Percentiles rank a stretch among this genome's conserved stretches.
Conservation (phyloP, 2,113 vertebrate genomes). For the Oryzias woworae region DNA sequence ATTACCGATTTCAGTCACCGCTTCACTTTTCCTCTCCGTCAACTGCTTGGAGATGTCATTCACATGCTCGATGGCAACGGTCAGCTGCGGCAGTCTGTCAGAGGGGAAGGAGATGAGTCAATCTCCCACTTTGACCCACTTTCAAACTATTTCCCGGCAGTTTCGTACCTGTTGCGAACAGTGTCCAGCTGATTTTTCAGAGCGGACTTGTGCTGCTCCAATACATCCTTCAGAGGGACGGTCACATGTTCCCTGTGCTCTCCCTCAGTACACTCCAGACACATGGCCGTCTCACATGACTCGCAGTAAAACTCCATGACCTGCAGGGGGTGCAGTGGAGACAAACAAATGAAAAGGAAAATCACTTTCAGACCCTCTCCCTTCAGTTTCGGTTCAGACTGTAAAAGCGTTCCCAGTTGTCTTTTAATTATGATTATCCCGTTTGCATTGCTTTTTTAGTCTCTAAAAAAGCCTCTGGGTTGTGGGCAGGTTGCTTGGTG, state of each 20-base stretch:
- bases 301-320: constrained; percentile 99
- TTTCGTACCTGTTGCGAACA: constrained; percentile 82
- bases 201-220: constrained; percentile 92
- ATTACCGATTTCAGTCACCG: constrained; percentile 85
- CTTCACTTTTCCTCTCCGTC: constrained; percentile 85
- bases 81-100: constrained; percentile 88
- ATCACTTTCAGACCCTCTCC: too few species aligned
- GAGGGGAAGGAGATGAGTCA: neutral
- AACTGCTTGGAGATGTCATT: constrained; percentile 91
- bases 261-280: constrained; percentile 88
- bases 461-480: too few species aligned
- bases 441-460: too few species aligned
- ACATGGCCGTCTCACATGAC: constrained; percentile 96
- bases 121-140: neutral
- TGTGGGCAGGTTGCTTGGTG: too few species aligned
- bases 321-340: constrained; percentile 72
- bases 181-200: constrained; percentile 90
- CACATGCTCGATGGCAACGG: constrained; percentile 88
- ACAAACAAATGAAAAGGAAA: too few species aligned
- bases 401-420: too few species aligned
- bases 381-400: too few species aligned
- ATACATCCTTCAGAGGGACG: constrained; percentile 87
- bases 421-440: too few species aligned
- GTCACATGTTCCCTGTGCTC: constrained; percentile 93
- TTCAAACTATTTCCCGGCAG: neutral